Evolutionary conservation across 2,888 invertebrate genomes (phyloP), one percentile per base, ranked within the genome.

Genomic region (Caenorhabditis sp.): DNA sequence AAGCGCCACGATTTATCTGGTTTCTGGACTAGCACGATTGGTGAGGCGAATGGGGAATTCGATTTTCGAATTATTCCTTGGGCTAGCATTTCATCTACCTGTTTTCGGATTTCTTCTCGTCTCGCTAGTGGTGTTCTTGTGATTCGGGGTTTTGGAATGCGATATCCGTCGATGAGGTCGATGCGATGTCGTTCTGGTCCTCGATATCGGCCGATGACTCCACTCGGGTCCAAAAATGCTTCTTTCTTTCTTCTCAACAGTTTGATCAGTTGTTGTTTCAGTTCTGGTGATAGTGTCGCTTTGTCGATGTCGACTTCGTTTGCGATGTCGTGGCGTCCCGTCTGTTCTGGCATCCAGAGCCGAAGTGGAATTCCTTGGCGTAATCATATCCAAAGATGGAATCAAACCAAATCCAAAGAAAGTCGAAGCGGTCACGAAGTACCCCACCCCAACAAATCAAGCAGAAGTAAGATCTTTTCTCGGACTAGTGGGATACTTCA

Each of bases 391-490:
- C 0, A 60, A 37, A 17, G 23, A 74, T 0, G 81, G 81, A 21
- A 58, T 81, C 1, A 31, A 66, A 23, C 65, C 77, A 0, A 60
- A 79, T 26, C 75, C 75, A 0, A 58, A 66, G 36, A 79, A 77
- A 37, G 58, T 59, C 2, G 17, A 49, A 53, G 74, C 74, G 12
- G 53, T 77, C n/a, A 24, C 6, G 0, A n/a, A 70, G 3, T 70
- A 37, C 49, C 70, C 73, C 14, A 26, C 12, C 14, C 77, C 77
- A 8, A 69, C 6, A 14, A 69, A 24, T 14, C 23, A 36, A 12
- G 69, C 43, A 6, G 68, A 64, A 21, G 66, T 77, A 1, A 17
- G 70, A 58, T 27, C 37, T 19, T 81, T 67, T 43, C 21, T 76
- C 2, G 78, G 78, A 27, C 21, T 69, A 19, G 19, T 49, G 0